These are phyloP conservation scores for Hirundo rustica DNA, from an alignment of 2,797 vertebrate genomes.

Conservation along the genomic window DNA sequence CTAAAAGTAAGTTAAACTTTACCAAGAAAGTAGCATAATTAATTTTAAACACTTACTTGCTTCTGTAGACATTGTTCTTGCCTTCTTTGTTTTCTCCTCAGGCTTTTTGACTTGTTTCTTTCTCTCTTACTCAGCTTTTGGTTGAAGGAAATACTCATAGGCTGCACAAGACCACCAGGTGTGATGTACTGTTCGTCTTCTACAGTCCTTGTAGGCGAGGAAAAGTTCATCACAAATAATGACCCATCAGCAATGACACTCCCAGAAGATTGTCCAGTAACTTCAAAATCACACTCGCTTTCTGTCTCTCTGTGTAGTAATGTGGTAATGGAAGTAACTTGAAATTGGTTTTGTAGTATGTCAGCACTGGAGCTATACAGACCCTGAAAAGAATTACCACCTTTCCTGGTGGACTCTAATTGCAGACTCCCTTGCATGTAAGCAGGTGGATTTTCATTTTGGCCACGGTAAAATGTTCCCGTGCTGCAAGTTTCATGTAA, in stretches of 20 bases:
- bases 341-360: constrained; percentile 50
- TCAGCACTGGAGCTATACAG: constrained; percentile 32
- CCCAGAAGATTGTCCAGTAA: constrained; percentile 33
- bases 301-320: constrained; percentile 63
- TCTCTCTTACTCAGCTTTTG: constrained; percentile 79
- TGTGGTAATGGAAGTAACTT: constrained; percentile 34
- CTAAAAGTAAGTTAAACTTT: background rate
- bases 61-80: constrained; percentile 82
- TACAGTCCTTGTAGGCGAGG: constrained; percentile 51
- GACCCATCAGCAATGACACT: constrained; percentile 1
- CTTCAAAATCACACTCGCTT: constrained; percentile 58
- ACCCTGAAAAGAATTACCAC: constrained; percentile 26
- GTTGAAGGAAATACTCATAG: background rate
- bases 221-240: constrained; percentile 49
- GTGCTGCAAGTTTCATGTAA: constrained; percentile 48
- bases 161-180: constrained; percentile 45
- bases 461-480: background rate
- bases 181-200: constrained; percentile 52
- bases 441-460: constrained; percentile 60
- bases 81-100: constrained; percentile 81
- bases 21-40: background rate
- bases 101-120: constrained; percentile 83
- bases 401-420: constrained; percentile 35
- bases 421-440: background rate
- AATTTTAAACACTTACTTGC: constrained; percentile 70